phyloP scores from a whole-genome alignment of 2,797 vertebrate species.

The Synanceia verrucosa region DNA sequence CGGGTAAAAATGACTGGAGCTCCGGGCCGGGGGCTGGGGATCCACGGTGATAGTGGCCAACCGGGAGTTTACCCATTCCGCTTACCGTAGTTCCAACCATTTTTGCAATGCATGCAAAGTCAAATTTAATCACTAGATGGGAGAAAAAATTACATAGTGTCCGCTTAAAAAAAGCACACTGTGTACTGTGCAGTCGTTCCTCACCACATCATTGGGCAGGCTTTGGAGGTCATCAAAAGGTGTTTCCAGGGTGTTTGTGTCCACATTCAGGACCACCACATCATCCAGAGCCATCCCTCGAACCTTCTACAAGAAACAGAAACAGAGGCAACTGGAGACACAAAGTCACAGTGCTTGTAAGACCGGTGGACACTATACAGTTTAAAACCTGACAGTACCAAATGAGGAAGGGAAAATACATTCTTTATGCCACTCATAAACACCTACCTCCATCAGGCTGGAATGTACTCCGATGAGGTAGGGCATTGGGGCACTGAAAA shows the following conservation, averaged over 20 bases:
- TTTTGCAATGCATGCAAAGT: too few relatives aligned
- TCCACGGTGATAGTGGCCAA: too few relatives aligned
- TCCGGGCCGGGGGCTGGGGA: too few relatives aligned
- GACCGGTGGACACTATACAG: not conserved
- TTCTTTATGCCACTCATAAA: not conserved
- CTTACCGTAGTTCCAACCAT: too few relatives aligned
- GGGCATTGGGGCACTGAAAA: conserved; percentile 96
- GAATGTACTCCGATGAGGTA: conserved; percentile 99
- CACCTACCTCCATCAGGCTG: conserved; percentile 97
- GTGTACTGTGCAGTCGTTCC: conserved; percentile 37
- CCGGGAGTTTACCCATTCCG: too few relatives aligned
- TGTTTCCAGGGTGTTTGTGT: conserved; percentile 96
- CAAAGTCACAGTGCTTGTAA: not conserved
- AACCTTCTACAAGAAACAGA: conserved; percentile 85
- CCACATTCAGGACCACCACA: conserved; percentile 89
- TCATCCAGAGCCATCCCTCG: conserved; percentile 94
- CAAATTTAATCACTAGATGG: too few relatives aligned
- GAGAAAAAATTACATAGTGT: too few relatives aligned
- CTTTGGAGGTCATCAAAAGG: conserved; percentile 97
- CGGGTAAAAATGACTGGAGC: too few relatives aligned
- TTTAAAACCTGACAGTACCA: not conserved
- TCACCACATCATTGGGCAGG: conserved; percentile 95
- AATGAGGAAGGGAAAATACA: not conserved
- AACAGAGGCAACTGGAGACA: not conserved
- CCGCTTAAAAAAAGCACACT: too few relatives aligned